Evolutionary conservation across 2,113 vertebrate species (phyloP).

Genomic region (Caretta caretta): DNA sequence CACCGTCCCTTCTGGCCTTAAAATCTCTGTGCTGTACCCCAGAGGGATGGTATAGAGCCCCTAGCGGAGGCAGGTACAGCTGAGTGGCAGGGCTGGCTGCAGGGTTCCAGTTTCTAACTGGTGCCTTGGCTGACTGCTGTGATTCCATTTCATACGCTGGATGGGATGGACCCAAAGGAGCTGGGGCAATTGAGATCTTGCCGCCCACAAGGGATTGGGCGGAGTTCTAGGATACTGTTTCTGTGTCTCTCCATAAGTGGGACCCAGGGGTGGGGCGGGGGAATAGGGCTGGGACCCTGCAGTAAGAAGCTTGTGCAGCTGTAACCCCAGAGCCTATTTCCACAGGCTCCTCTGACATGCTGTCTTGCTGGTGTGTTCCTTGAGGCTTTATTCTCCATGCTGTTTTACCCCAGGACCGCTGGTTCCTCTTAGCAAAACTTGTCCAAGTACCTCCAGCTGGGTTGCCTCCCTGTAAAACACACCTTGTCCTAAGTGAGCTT

Average conservation of each 20-base stretch:
- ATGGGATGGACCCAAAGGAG: fast-evolving
- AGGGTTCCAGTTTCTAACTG: neutral
- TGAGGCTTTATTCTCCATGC: neutral
- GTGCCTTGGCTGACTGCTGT: neutral
- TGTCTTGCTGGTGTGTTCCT: neutral
- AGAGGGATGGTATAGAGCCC: neutral
- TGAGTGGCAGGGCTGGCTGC: neutral
- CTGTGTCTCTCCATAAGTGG: neutral
- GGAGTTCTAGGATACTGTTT: neutral
- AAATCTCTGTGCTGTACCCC: neutral
- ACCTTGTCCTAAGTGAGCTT: constrained; percentile 49
- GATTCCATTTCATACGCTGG: neutral
- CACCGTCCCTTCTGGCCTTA: neutral
- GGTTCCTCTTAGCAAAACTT: neutral
- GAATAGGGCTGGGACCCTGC: neutral
- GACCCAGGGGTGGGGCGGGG: neutral
- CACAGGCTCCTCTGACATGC: neutral
- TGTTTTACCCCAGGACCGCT: neutral
- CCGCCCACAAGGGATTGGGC: no score
- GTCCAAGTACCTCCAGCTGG: neutral
- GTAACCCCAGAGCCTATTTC: neutral
- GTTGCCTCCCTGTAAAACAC: constrained; percentile 13
- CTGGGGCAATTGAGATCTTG: neutral
- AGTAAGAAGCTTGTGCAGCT: neutral
- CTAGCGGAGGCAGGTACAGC: neutral